These are phyloP conservation scores for Zoanthus gigantus DNA, from an alignment of 92 coral and sea anemone genomes.

Conservation along the genomic window DNA sequence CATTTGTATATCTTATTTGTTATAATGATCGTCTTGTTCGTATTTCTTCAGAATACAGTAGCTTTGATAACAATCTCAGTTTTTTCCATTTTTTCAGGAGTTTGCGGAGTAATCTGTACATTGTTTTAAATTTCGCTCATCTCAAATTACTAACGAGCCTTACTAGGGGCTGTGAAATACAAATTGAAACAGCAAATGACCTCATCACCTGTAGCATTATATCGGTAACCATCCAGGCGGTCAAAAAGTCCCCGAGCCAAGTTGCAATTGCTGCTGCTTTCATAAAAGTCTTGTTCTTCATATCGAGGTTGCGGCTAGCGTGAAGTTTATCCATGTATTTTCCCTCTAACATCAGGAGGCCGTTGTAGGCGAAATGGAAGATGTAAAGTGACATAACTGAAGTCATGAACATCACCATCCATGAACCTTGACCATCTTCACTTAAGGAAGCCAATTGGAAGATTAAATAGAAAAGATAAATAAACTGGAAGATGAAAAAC, in stretches of 20 bases:
- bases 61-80: too few species aligned
- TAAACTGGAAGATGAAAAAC: too few species aligned
- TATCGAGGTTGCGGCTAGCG: slow-evolving; percentile 77
- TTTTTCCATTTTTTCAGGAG: too few species aligned
- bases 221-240: slow-evolving; percentile 96
- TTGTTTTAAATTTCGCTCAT: too few species aligned
- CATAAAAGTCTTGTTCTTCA: slow-evolving; percentile 89
- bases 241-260: slow-evolving; percentile 89
- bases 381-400: slow-evolving; percentile 77
- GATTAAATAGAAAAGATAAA: too few species aligned
- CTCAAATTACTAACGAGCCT: too few species aligned
- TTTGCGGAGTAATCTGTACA: too few species aligned
- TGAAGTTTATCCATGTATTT: slow-evolving; percentile 89
- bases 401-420: slow-evolving; percentile 90
- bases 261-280: slow-evolving; percentile 82
- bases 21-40: too few species aligned
- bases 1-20: too few species aligned
- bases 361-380: slow-evolving; percentile 56
- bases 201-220: slow-evolving; percentile 86
- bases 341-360: slow-evolving; percentile 41
- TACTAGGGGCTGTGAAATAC: background rate
- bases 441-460: slow-evolving; percentile 42
- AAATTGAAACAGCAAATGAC: too few species aligned
- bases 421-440: slow-evolving; percentile 91
- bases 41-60: too few species aligned